Percentiles rank a stretch among this genome's conserved stretches.
Conservation (phyloP, 1,140 invertebrate species). For the Chrysopa pallens region DNA sequence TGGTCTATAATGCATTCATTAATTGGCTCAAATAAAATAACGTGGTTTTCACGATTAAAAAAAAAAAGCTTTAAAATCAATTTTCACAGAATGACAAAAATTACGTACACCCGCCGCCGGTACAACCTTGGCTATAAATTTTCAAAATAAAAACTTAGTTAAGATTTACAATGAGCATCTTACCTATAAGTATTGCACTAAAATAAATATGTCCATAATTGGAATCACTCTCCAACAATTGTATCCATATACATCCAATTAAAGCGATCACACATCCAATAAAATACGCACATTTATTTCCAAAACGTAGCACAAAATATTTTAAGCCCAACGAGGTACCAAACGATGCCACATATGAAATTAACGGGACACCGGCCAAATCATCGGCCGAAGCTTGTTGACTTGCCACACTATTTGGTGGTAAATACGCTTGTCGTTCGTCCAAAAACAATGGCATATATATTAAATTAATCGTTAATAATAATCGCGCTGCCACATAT, state of each 20-base stretch:
- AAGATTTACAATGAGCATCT: no score
- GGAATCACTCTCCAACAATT: constrained; percentile 17
- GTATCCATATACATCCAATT: constrained; percentile 36
- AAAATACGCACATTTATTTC: constrained; percentile 34
- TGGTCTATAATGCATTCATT: no score
- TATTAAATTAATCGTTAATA: constrained; percentile 66
- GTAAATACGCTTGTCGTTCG: constrained; percentile 34
- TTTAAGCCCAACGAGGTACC: constrained; percentile 60
- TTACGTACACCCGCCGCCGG: no score
- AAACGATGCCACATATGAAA: constrained; percentile 72
- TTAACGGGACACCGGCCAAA: constrained; percentile 73
- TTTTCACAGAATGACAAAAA: no score
- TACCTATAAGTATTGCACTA: constrained; percentile 44
- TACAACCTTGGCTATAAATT: no score
- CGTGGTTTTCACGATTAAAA: no score
- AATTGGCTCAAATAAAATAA: no score
- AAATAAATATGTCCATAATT: constrained; percentile 34
- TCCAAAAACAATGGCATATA: constrained; percentile 77
- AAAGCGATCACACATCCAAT: constrained; percentile 37
- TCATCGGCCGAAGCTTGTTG: constrained; percentile 25
- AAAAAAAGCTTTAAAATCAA: no score
- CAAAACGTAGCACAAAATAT: constrained; percentile 16
- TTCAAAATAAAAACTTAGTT: no score
- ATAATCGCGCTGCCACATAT: constrained; percentile 71
- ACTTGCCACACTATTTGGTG: constrained; percentile 20